Evolutionary conservation across 2,113 vertebrate genomes (phyloP), one percentile per base, ranked within the genome.

Genomic region (Gopherus flavomarginatus): DNA sequence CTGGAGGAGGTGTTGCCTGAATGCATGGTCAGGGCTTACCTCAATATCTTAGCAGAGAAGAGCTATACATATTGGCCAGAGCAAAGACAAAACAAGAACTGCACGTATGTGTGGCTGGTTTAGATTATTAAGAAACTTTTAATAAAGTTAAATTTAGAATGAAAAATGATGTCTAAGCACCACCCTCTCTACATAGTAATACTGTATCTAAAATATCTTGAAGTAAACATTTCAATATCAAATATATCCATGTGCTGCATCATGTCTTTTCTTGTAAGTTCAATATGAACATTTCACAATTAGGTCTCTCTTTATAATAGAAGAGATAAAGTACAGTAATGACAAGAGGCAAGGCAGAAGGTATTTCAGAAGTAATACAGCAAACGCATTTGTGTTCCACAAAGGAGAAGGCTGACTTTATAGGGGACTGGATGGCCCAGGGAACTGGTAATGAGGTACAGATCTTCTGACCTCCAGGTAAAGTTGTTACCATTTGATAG

Each of bases 81-180:
- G 31, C 49, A 0, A 81, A 42, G 11, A 24, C 1, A 75, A 86
- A 83, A 83, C 69, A 80, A 93, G 57, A 53, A 69, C 6, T 44
- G 50, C 0, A 22, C 0, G 6, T 6, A 13, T 3, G 49, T 24
- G 26, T 13, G 49, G 5, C 24, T 50, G 85, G 27, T 17, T 17
- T 7, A 50, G 35, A 56, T 57, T 22, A 85, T 31, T 72, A 75
- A 54, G 65, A 56, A 29, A 42, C 75, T 87, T 84, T 79, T 53
- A 31, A 80, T 26, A 21, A 24, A 10, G n/a, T 86, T 93, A 69
- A 35, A 59, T 88, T 82, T 21, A 78, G 54, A 6, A 29, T 9
- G 31, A 1, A 21, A 49, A 5, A 38, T 14, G 57, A 95, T 44
- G 42, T 4, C 56, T 31, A 17, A 62, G n/a, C 11, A 35, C 56